Evolutionary conservation across 2,113 vertebrate genomes (phyloP).

Genomic region (Origma solitaria): DNA sequence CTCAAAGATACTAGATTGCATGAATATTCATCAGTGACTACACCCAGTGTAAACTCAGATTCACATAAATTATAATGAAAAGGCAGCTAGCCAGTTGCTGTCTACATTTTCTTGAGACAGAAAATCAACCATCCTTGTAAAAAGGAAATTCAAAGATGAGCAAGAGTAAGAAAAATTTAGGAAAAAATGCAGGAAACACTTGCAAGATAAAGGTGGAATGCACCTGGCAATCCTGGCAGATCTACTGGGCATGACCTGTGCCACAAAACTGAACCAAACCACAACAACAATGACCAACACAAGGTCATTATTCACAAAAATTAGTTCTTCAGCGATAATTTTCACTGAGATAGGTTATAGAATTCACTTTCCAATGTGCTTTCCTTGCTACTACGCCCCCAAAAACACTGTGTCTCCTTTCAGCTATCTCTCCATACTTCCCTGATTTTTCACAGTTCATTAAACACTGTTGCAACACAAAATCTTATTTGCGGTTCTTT

Average conservation of each 20-base stretch:
- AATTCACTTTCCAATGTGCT: neutral
- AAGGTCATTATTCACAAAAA: neutral
- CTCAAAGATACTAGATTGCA: conserved; percentile 52
- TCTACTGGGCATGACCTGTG: neutral
- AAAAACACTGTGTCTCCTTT: neutral
- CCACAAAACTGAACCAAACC: neutral
- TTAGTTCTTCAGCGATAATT: neutral
- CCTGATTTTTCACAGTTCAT: neutral
- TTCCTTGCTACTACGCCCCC: neutral
- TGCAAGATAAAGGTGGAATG: neutral
- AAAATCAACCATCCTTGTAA: neutral
- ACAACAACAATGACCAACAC: neutral
- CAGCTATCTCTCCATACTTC: neutral
- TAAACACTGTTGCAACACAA: neutral
- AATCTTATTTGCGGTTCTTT: neutral
- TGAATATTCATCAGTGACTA: conserved; percentile 34
- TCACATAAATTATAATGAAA: conserved; percentile 10
- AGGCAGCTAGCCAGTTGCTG: neutral
- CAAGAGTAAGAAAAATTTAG: neutral
- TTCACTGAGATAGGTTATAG: neutral
- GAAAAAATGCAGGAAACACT: neutral
- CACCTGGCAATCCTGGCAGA: neutral
- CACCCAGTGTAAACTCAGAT: neutral
- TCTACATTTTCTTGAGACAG: neutral
- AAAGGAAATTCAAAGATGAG: neutral